Percentiles rank a stretch among this genome's conserved stretches.
Evolutionary conservation across 2,888 invertebrate genomes (phyloP).

Genomic region (Abscondita cerata): DNA sequence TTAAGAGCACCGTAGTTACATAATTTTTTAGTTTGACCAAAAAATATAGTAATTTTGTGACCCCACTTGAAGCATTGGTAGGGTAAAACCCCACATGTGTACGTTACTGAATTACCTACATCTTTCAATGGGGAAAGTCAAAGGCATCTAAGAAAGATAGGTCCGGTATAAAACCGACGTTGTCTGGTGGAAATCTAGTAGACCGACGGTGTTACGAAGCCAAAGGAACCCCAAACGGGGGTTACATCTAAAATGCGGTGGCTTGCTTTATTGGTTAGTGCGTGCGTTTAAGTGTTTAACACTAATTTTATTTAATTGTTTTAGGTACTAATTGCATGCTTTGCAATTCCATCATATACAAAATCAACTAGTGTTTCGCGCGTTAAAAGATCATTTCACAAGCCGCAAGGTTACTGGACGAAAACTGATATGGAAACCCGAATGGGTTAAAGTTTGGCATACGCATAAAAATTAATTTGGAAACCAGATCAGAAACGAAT

Average conservation of each 20-base stretch:
- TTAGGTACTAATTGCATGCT: constrained; percentile 67
- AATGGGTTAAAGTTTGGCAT: constrained; percentile 80
- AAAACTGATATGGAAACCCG: constrained; percentile 85
- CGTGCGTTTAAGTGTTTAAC: constrained; percentile 46
- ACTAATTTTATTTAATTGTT: constrained; percentile 41
- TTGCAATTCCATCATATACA: constrained; percentile 59
- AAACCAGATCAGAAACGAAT: constrained; percentile 77
- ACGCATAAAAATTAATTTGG: constrained; percentile 77
- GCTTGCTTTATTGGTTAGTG: constrained; percentile 59
- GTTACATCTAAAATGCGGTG: constrained; percentile 54
- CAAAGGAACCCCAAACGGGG: constrained; percentile 45
- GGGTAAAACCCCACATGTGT: background rate
- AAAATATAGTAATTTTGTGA: background rate
- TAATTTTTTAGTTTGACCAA: background rate
- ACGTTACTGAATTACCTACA: constrained; percentile 4
- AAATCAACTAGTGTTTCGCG: constrained; percentile 60
- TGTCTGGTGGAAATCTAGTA: constrained; percentile 50
- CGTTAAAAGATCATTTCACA: constrained; percentile 66
- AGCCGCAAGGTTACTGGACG: constrained; percentile 78
- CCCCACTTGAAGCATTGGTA: background rate
- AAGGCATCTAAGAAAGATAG: constrained; percentile 49
- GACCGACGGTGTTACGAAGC: constrained; percentile 52
- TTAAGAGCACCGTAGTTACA: background rate
- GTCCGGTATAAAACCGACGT: constrained; percentile 52
- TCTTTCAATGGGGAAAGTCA: constrained; percentile 47